phyloP scores from a whole-genome alignment of 2,888 invertebrate species.

The Trypoxylon attenuatum region DNA sequence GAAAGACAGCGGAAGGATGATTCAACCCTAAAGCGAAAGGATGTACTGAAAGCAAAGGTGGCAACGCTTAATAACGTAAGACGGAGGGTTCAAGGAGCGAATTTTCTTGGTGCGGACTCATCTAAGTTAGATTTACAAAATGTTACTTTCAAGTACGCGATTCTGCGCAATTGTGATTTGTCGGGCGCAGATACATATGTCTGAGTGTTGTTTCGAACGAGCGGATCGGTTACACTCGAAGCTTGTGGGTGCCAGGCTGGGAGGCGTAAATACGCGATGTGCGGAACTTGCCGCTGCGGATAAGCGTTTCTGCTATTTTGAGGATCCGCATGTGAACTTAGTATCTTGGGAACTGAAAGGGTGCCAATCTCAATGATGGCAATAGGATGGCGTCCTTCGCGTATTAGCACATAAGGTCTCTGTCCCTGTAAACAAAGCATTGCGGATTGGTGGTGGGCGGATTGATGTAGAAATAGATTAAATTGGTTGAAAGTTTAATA shows the following conservation, averaged over 20 bases:
- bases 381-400: slow-evolving; percentile 95
- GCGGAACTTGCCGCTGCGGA: slow-evolving; percentile 91
- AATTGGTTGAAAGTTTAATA: too few species aligned
- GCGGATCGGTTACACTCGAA: slow-evolving; percentile 92
- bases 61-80: slow-evolving; percentile 86
- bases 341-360: slow-evolving; percentile 90
- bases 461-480: too few species aligned
- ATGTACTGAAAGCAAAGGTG: slow-evolving; percentile 91
- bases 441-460: too few species aligned
- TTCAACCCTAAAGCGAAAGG: slow-evolving; percentile 84
- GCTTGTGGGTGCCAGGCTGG: slow-evolving; percentile 90
- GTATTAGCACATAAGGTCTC: slow-evolving; percentile 96
- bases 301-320: slow-evolving; percentile 92
- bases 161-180: slow-evolving; percentile 88
- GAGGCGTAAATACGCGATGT: slow-evolving; percentile 90
- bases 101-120: slow-evolving; percentile 91
- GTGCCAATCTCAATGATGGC: slow-evolving; percentile 95
- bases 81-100: slow-evolving; percentile 94
- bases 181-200: slow-evolving; percentile 90
- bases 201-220: slow-evolving; percentile 91
- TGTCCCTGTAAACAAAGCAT: slow-evolving; percentile 93
- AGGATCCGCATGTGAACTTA: slow-evolving; percentile 91
- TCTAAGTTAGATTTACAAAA: slow-evolving; percentile 91
- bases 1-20: slow-evolving; percentile 75
- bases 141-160: slow-evolving; percentile 98